Conservation (phyloP, 2,888 invertebrate genomes). For the Panopea generosa region DNA sequence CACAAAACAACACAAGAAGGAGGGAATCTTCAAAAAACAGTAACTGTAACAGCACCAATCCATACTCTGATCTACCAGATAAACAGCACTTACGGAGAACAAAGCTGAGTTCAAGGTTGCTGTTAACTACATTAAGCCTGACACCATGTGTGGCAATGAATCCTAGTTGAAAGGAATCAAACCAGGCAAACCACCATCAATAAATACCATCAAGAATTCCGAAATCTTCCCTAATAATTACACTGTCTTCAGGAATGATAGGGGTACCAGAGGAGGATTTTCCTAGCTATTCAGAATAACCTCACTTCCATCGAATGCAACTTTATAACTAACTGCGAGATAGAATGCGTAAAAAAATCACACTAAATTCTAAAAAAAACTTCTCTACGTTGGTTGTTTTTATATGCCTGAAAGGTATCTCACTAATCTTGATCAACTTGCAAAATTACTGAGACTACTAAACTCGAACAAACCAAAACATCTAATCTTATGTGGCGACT, state of each 20-base stretch:
- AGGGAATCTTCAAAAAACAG: too few relatives aligned
- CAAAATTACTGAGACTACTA: neutral
- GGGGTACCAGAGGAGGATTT: slow-evolving; percentile 1
- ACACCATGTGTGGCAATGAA: slow-evolving; percentile 6
- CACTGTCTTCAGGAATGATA: slow-evolving; percentile 7
- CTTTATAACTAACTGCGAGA: slow-evolving; percentile 7
- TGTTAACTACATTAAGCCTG: neutral
- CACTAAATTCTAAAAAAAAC: slow-evolving; percentile 1
- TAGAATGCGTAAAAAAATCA: neutral
- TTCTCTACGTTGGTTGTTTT: neutral
- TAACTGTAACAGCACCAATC: too few relatives aligned
- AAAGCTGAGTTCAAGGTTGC: neutral
- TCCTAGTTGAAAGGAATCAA: slow-evolving; percentile 3
- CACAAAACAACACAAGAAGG: too few relatives aligned
- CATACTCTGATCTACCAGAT: too few relatives aligned
- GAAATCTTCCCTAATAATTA: slow-evolving; percentile 15
- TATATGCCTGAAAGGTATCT: slow-evolving; percentile 6
- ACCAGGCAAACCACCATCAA: neutral
- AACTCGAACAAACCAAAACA: neutral
- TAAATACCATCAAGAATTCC: neutral
- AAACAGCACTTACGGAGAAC: neutral
- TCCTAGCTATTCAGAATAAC: slow-evolving; percentile 1
- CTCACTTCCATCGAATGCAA: neutral
- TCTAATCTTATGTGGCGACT: too few relatives aligned
- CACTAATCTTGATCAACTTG: neutral